Evolutionary conservation across 2,797 vertebrate species (phyloP).

Genomic region (Halcyon smyrnensis): DNA sequence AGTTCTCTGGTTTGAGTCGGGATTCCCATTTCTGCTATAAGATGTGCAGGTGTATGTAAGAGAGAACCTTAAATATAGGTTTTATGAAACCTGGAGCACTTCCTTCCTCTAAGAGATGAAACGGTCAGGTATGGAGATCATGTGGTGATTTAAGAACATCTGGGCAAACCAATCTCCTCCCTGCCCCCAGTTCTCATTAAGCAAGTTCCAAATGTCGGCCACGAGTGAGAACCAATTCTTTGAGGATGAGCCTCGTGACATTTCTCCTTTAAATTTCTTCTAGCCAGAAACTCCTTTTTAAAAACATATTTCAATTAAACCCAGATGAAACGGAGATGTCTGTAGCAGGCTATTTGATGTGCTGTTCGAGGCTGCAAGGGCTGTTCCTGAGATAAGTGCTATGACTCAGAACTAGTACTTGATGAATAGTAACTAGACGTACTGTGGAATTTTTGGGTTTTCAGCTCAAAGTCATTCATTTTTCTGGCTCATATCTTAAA

Average conservation of each 20-base stretch:
- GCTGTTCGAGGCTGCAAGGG: not conserved
- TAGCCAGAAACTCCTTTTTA: not conserved
- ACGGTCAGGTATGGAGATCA: not conserved
- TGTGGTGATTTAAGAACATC: not conserved
- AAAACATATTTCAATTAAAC: not conserved
- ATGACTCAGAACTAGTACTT: not conserved
- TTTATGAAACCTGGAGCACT: not conserved
- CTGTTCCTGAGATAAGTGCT: not conserved
- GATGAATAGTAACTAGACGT: not conserved
- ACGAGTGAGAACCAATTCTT: not conserved
- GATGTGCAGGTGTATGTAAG: not conserved
- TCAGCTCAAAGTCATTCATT: not conserved
- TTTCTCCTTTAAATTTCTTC: not conserved
- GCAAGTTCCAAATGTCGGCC: not conserved
- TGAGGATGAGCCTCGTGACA: not conserved
- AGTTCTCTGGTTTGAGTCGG: not conserved
- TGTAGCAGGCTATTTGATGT: not conserved
- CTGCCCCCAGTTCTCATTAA: not conserved
- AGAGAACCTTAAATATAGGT: not conserved
- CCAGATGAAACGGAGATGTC: not conserved
- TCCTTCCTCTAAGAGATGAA: not conserved
- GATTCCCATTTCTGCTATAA: not conserved
- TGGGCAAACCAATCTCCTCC: not conserved
- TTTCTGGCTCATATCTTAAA: not conserved
- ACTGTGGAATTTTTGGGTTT: not conserved